Evolutionary conservation across 1,140 invertebrate genomes (phyloP).

Genomic region (Drosophila tristis): DNA sequence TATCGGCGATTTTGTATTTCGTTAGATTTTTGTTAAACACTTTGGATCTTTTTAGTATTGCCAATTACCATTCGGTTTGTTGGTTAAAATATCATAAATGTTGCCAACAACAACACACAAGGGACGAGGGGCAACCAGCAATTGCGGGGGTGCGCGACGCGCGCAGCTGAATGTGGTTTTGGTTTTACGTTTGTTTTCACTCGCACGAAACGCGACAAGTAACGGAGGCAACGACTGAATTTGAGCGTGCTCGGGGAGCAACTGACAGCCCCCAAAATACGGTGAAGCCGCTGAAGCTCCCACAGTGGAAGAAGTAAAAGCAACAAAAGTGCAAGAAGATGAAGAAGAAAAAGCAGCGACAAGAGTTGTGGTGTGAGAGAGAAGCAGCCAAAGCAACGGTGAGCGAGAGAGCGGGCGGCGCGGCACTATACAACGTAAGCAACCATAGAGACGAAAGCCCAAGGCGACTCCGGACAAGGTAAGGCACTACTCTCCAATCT

Average conservation of each 20-base stretch:
- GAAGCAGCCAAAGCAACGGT: background rate
- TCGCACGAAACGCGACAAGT: conserved; percentile 6
- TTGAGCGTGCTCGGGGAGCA: conserved; percentile 61
- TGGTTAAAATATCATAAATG: conserved; percentile 59
- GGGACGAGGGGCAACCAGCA: conserved; percentile 7
- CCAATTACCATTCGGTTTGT: conserved; percentile 72
- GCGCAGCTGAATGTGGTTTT: conserved; percentile 71
- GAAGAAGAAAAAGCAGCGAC: conserved; percentile 36
- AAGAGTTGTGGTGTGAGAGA: conserved; percentile 6
- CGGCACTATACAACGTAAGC: conserved; percentile 26
- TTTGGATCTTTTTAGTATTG: conserved; percentile 42
- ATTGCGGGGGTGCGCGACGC: conserved; percentile 52
- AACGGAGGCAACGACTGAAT: conserved; percentile 40
- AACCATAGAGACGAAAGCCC: background rate
- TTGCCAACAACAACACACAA: conserved; percentile 67
- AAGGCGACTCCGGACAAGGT: conserved; percentile 12
- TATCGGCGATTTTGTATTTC: conserved; percentile 32
- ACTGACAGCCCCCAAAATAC: conserved; percentile 62
- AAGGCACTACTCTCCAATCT: background rate
- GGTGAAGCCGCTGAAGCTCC: conserved; percentile 57
- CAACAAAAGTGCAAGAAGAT: conserved; percentile 36
- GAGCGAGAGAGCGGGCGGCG: conserved; percentile 25
- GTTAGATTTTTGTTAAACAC: conserved; percentile 42
- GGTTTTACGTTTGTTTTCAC: conserved; percentile 35
- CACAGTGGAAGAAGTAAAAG: conserved; percentile 34